These are phyloP conservation scores for Zele albiditarsus DNA, from an alignment of 2,888 invertebrate species.

Conservation along the genomic window DNA sequence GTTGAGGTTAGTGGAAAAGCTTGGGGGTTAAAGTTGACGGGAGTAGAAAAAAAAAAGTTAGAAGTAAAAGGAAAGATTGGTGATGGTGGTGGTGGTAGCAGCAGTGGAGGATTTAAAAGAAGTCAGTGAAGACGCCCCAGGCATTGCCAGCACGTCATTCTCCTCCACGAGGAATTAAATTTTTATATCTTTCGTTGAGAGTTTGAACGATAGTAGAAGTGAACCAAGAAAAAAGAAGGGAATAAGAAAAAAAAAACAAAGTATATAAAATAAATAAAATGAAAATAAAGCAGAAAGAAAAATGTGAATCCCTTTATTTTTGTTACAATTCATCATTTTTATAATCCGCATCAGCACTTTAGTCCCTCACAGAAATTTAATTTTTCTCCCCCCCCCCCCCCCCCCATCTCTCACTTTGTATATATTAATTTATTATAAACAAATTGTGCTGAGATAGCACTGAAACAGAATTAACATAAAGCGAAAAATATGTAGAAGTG, in stretches of 20 bases:
- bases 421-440: conserved; percentile 1
- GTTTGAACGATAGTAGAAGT: conserved; percentile 66
- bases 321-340: background rate
- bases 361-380: background rate
- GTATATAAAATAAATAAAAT: no score
- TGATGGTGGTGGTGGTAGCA: conserved; percentile 43
- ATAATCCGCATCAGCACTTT: background rate
- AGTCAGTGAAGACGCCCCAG: conserved; percentile 49
- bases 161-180: conserved; percentile 69
- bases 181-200: conserved; percentile 72
- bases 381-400: background rate
- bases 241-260: conserved; percentile 21
- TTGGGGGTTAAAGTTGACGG: conserved; percentile 5
- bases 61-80: background rate
- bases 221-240: conserved; percentile 24
- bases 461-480: background rate
- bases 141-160: conserved; percentile 62
- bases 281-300: conserved; percentile 21
- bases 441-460: background rate
- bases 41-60: conserved; percentile 36
- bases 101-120: conserved; percentile 60
- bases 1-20: conserved; percentile 13
- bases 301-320: conserved; percentile 5
- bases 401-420: background rate
- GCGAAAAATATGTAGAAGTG: background rate